Conservation (phyloP, 2,797 vertebrate species). For the Neosilurus hyrtlii region DNA sequence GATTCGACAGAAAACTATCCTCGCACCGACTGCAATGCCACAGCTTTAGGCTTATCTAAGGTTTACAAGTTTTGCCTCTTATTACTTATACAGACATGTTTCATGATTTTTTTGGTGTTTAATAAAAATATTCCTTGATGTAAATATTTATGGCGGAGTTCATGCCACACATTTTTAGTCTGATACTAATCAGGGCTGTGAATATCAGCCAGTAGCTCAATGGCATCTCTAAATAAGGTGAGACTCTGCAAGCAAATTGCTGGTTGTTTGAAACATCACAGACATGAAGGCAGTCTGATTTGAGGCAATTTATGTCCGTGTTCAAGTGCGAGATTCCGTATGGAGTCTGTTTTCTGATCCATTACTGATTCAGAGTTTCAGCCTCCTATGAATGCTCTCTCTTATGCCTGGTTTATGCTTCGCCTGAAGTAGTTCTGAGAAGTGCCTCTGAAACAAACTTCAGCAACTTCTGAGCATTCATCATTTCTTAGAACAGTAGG, state of each 20-base stretch:
- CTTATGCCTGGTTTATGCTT: background rate
- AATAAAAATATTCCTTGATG: background rate
- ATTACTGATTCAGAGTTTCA: conserved; percentile 9
- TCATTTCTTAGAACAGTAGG: background rate
- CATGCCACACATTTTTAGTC: too few relatives aligned
- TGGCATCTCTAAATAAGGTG: conserved; percentile 1
- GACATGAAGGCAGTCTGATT: background rate
- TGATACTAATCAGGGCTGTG: background rate
- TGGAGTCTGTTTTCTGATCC: background rate
- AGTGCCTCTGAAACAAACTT: background rate
- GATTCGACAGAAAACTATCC: conserved; percentile 21
- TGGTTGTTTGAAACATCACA: conserved; percentile 11
- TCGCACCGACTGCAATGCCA: background rate
- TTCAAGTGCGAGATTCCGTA: background rate
- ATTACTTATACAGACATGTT: background rate
- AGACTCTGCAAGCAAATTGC: background rate
- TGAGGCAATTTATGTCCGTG: background rate
- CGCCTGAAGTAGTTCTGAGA: background rate
- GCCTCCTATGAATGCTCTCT: background rate
- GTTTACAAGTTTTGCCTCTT: background rate
- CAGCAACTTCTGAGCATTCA: background rate
- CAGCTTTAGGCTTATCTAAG: conserved; percentile 1
- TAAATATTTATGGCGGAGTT: background rate
- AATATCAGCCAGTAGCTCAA: background rate
- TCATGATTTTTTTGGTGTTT: background rate